Conservation (phyloP, 2,113 vertebrate species). For the Corapipo altera region DNA sequence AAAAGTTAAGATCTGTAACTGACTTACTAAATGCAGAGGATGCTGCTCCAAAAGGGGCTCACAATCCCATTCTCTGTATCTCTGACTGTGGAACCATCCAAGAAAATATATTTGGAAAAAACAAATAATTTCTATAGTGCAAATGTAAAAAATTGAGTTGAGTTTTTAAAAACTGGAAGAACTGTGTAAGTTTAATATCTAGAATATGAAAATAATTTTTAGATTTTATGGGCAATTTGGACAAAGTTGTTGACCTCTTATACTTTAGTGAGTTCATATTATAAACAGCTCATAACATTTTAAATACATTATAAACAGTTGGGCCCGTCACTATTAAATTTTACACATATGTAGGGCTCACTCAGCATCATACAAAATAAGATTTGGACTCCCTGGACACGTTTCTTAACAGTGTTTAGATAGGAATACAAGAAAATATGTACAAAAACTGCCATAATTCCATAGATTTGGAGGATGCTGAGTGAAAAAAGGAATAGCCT, state of each 20-base stretch:
- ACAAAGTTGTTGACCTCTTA: rapidly evolving
- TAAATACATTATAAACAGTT: neutral
- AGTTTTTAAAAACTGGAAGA: neutral
- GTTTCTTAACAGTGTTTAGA: neutral
- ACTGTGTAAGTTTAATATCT: neutral
- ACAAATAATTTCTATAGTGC: neutral
- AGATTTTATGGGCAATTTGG: neutral
- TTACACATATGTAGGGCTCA: neutral
- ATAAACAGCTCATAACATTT: neutral
- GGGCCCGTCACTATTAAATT: too few relatives aligned
- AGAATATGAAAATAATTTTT: neutral
- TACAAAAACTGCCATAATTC: neutral
- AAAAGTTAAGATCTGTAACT: neutral
- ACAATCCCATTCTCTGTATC: neutral
- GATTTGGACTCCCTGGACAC: neutral
- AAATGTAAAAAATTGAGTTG: neutral
- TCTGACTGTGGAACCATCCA: neutral
- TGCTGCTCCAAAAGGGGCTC: neutral
- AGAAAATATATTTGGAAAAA: neutral
- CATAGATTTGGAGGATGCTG: neutral
- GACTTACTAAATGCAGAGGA: neutral
- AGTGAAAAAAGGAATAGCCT: neutral
- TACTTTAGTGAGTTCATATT: neutral
- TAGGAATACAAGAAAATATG: neutral
- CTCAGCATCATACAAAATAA: neutral